phyloP scores from a whole-genome alignment of 2,113 vertebrate genomes.

The Takifugu bimaculatus region DNA sequence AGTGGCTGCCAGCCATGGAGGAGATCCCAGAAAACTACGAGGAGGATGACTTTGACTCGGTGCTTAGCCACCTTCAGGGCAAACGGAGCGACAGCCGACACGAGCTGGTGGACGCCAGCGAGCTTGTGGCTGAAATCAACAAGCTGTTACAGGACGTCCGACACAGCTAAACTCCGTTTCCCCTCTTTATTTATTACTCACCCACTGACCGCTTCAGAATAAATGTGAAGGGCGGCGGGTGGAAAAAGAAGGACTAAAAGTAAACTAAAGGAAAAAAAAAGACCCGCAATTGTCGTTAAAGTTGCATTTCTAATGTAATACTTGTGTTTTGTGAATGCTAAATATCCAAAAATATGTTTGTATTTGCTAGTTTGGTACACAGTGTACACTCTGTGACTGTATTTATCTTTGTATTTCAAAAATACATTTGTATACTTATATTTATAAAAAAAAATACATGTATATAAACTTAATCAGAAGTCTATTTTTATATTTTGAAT shows the following conservation, averaged over 20 bases:
- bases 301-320: constrained; percentile 91
- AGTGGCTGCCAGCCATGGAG: constrained; percentile 98
- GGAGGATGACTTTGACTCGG: constrained; percentile 95
- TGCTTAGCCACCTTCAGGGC: constrained; percentile 86
- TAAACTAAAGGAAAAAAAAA: constrained; percentile 49
- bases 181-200: constrained; percentile 28
- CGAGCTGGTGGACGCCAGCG: constrained; percentile 95
- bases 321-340: constrained; percentile 98
- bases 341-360: constrained; percentile 87
- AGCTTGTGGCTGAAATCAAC: constrained; percentile 97
- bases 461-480: constrained; percentile 87
- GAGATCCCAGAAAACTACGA: constrained; percentile 98
- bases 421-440: constrained; percentile 99
- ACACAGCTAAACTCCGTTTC: constrained; percentile 79
- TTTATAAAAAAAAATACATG: constrained; percentile 83
- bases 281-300: constrained; percentile 83
- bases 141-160: constrained; percentile 95
- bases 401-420: constrained; percentile 99
- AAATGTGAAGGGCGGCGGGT: constrained; percentile 14
- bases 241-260: constrained; percentile 12
- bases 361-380: constrained; percentile 86
- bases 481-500: constrained; percentile 98
- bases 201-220: constrained; percentile 24
- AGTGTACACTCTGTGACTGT: constrained; percentile 93
- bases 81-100: constrained; percentile 85